Evolutionary conservation across 1,140 invertebrate genomes (phyloP).

Genomic region (Acromyrmex heyeri): DNA sequence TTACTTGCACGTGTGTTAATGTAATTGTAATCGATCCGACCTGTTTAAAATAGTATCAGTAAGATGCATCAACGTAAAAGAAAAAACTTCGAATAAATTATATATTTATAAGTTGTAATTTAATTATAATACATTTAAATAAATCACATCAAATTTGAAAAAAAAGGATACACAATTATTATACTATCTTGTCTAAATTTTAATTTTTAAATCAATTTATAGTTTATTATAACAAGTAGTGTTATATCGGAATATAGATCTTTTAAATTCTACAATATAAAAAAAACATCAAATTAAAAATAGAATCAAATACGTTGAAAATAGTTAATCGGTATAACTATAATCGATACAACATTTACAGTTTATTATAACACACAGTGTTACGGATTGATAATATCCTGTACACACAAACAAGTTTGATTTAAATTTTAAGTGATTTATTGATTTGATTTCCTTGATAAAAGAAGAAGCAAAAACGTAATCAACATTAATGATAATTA

Average conservation of each 20-base stretch:
- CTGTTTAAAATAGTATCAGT: not conserved
- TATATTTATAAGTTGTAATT: not conserved
- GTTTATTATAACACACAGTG: not conserved
- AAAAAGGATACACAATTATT: not conserved
- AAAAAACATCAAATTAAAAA: no score
- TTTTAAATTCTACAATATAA: no score
- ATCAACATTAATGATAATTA: not conserved
- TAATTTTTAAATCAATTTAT: not conserved
- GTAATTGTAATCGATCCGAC: not conserved
- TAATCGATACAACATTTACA: no score
- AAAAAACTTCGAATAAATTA: not conserved
- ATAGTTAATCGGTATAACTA: no score
- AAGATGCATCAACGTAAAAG: not conserved
- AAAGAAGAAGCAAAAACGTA: not conserved
- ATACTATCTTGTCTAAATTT: not conserved
- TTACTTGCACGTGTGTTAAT: not conserved
- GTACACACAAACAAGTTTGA: not conserved
- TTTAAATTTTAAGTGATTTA: not conserved
- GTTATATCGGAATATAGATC: no score
- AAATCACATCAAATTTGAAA: not conserved
- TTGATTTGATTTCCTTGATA: not conserved
- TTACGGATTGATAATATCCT: not conserved
- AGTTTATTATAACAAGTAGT: not conserved
- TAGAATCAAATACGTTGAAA: no score
- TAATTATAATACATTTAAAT: not conserved